Base-by-base conservation (phyloP, 2,888 invertebrate genomes). In the Scaptomyza parva region DNA sequence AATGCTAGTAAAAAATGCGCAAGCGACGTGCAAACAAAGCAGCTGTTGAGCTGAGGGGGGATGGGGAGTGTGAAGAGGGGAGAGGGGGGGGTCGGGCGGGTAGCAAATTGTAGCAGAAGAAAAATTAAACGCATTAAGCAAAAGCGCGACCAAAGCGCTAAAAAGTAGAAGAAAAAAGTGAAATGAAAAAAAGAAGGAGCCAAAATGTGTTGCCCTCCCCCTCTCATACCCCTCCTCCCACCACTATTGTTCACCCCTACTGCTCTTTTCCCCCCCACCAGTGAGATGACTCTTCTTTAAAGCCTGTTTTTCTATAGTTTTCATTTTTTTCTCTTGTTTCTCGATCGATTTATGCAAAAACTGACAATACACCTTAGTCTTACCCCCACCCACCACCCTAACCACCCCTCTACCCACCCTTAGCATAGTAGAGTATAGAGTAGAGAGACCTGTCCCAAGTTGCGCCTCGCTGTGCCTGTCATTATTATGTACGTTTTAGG, bases 311-410 rank as follows among this genome's bases (percentile, higher is more conserved):
- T 47, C 1, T 9, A 30, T 43, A 66, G 55, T 70, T 57, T 53
- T 33, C 52, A 22, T 22, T 28, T 9, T 33, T 33, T 8, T 17
- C 3, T 30, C 8, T 30, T 67, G n/a, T n/a, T n/a, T n/a, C n/a
- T n/a, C n/a, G n/a, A 80, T 86, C 84, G 86, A 82, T 82, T 83
- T 86, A 82, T 86, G 86, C 60, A 70, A 86, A 86, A 82, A 70
- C 62, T 74, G 78, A 68, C 70, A 76, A 40, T 43, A 40, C 60
- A 35, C 35, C 12, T 7, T 14, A n/a, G 45, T n/a, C n/a, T 11
- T 28, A 30, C n/a, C n/a, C 8, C 20, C 24, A 14, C 17, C 11
- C 40, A 8, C 33, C 20, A n/a, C 26, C 22, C 28, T n/a, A n/a
- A n/a, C n/a, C n/a, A n/a, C 30, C 18, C 33, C 30, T 5, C 39